Conservation (phyloP, 2,113 vertebrate species). For the Lycaon pictus region DNA sequence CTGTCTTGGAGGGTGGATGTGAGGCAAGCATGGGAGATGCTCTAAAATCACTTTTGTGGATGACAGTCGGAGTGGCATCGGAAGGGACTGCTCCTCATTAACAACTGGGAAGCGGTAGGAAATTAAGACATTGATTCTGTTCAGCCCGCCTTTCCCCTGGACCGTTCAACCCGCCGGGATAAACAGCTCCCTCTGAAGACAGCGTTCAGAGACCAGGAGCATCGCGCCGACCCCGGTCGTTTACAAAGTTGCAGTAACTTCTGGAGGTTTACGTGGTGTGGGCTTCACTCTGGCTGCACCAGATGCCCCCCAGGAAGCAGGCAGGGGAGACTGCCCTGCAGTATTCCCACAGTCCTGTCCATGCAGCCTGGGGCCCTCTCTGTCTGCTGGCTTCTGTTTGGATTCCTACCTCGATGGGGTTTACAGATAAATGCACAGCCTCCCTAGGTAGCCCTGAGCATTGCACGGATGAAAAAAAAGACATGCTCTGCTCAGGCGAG, state of each 20-base stretch:
- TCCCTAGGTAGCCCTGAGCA: constrained; percentile 70
- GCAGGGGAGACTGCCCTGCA: constrained; percentile 15
- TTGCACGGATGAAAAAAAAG: constrained; percentile 80
- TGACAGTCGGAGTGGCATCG: rapidly evolving
- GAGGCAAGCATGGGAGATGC: not conserved
- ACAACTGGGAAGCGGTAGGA: not conserved
- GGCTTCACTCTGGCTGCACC: constrained; percentile 33
- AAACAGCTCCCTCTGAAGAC: not conserved
- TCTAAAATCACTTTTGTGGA: not conserved
- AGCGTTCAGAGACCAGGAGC: not conserved
- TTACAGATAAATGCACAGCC: constrained; percentile 73
- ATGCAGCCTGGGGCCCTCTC: constrained; percentile 38
- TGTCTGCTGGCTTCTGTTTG: constrained; percentile 61
- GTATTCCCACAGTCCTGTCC: not conserved
- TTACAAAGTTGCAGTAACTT: constrained; percentile 59
- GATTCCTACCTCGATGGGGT: constrained; percentile 56
- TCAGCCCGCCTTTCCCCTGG: rapidly evolving
- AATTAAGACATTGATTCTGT: rapidly evolving
- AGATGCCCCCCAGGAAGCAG: not conserved
- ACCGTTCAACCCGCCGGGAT: not conserved
- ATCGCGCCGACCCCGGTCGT: rapidly evolving
- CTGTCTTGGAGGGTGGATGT: not conserved
- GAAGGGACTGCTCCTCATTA: not conserved
- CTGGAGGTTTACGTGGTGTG: constrained; percentile 40
- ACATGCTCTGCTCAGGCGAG: constrained; percentile 74